Evolutionary conservation across 2,888 invertebrate species (phyloP).

Genomic region (Dolichomitus sp.): DNA sequence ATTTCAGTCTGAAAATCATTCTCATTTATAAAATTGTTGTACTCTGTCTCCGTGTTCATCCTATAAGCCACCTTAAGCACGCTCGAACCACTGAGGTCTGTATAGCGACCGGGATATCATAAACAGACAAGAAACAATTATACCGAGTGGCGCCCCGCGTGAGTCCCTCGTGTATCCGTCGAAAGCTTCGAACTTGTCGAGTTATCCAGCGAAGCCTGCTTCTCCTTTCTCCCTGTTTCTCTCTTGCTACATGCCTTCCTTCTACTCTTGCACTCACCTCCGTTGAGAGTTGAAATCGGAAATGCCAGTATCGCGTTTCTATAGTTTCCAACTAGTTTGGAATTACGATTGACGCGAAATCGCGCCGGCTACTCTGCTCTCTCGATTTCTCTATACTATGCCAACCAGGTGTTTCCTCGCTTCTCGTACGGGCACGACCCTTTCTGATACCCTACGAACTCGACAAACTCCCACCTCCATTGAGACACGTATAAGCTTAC

Average conservation of each 20-base stretch:
- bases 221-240: slow-evolving; percentile 7
- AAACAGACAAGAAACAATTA: slow-evolving; percentile 53
- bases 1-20: no score
- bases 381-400: neutral
- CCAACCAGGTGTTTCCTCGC: neutral
- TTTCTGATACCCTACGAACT: neutral
- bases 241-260: neutral
- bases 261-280: neutral
- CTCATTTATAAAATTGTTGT: no score
- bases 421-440: neutral
- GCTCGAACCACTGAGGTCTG: no score
- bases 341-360: slow-evolving; percentile 52
- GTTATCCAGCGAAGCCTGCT: slow-evolving; percentile 29
- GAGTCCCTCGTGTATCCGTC: slow-evolving; percentile 22
- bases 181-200: slow-evolving; percentile 52
- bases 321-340: slow-evolving; percentile 49
- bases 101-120: slow-evolving; percentile 17
- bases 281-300: slow-evolving; percentile 43
- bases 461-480: neutral
- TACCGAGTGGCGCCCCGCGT: slow-evolving; percentile 15
- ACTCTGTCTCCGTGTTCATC: no score
- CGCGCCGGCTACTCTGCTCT: slow-evolving; percentile 7
- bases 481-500: neutral
- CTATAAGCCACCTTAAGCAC: no score
- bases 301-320: slow-evolving; percentile 51